Evolutionary conservation across 2,888 invertebrate species (phyloP).

Genomic region (Schizaphis graminum): DNA sequence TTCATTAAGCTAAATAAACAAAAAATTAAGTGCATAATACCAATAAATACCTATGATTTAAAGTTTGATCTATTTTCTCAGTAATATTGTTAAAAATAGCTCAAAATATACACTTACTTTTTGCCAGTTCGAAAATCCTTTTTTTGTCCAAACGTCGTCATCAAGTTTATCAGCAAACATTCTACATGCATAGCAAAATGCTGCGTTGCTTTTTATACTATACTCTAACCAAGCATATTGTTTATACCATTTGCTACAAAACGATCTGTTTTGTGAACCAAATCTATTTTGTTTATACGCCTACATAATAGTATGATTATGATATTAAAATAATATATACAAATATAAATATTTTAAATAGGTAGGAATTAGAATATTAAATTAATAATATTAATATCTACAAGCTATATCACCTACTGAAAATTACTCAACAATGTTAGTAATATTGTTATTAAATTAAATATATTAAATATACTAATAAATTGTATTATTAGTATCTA

Average conservation of each 20-base stretch:
- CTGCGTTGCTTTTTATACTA: constrained; percentile 11
- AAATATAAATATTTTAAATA: background rate
- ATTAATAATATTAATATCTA: background rate
- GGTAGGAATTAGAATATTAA: background rate
- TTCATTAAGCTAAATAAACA: background rate
- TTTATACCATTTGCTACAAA: constrained; percentile 28
- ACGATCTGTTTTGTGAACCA: constrained; percentile 37
- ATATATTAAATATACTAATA: background rate
- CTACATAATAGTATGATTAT: background rate
- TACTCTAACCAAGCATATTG: constrained; percentile 35
- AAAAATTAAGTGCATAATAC: background rate
- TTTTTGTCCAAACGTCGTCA: constrained; percentile 17
- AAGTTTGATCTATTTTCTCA: background rate
- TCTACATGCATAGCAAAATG: constrained; percentile 26
- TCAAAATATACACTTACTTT: constrained; percentile 1
- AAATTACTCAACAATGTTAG: background rate
- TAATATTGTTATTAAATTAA: constrained; percentile 7
- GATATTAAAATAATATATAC: too few relatives aligned
- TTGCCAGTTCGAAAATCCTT: constrained; percentile 22
- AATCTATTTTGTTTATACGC: constrained; percentile 26
- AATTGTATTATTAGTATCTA: background rate
- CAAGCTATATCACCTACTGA: background rate
- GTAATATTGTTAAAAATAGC: background rate
- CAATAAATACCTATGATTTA: background rate
- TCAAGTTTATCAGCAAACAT: constrained; percentile 5